Evolutionary conservation across 2,113 vertebrate species (phyloP).

Genomic region (Hemichromis elongatus): DNA sequence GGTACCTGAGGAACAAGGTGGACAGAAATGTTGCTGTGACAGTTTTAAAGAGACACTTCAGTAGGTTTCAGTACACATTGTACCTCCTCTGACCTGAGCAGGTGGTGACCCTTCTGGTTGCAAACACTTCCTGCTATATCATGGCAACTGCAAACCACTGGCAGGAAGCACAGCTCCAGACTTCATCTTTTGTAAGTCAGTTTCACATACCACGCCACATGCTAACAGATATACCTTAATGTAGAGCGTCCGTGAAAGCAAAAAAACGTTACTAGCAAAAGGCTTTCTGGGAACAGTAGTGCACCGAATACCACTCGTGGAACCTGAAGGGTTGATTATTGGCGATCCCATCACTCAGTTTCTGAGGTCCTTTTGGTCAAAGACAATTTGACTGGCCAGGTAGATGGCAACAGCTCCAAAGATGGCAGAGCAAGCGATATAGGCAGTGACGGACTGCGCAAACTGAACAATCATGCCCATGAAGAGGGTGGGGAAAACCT

Average conservation of each 20-base stretch:
- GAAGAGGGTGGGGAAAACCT: conserved; percentile 78
- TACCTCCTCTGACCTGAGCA: not conserved
- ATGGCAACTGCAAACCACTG: not conserved
- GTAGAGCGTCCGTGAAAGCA: not conserved
- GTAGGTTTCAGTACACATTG: not conserved
- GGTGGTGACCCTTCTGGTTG: not conserved
- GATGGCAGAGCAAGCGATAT: conserved; percentile 73
- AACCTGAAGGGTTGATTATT: conserved; percentile 1
- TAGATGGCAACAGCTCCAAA: conserved; percentile 73
- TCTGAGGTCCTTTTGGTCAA: conserved; percentile 76
- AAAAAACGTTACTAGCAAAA: not conserved
- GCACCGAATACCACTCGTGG: conserved; percentile 7
- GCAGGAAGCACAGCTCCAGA: not conserved
- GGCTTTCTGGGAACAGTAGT: conserved; percentile 49
- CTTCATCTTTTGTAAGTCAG: not conserved
- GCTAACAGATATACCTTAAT: not conserved
- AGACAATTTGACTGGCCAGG: conserved; percentile 69
- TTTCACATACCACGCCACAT: not conserved
- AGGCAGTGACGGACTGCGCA: conserved; percentile 74
- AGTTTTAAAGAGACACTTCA: not conserved
- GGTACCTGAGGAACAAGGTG: conserved; percentile 53
- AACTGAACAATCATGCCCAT: conserved; percentile 79
- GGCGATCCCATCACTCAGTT: conserved; percentile 21
- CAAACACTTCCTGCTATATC: not conserved
- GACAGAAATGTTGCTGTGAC: not conserved